Percentiles rank a stretch among this genome's conserved stretches.
phyloP scores from a whole-genome alignment of 30 jellyfish, hydroid and myxozoan genomes.

The Pseudorhiza aurosa region DNA sequence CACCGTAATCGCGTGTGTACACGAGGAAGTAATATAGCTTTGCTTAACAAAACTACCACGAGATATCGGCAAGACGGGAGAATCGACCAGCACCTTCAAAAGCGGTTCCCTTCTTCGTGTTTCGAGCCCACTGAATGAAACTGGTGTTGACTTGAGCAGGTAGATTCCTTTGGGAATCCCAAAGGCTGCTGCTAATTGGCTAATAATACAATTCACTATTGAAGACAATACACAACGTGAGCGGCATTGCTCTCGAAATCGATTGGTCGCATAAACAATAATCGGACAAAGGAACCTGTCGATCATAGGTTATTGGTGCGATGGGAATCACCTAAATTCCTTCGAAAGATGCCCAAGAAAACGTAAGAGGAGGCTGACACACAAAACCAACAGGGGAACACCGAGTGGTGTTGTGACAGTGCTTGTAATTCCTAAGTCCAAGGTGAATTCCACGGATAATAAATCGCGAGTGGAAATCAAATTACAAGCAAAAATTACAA shows the following conservation, averaged over 20 bases:
- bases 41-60: too few relatives aligned
- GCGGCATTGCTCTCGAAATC: slow-evolving; percentile 15
- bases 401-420: too few relatives aligned
- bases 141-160: slow-evolving; percentile 11
- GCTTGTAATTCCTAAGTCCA: too few relatives aligned
- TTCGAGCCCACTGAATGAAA: neutral
- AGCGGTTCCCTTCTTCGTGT: neutral
- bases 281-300: slow-evolving; percentile 4
- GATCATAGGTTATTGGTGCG: neutral
- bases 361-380: too few relatives aligned
- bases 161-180: slow-evolving; percentile 8
- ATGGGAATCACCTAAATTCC: too few relatives aligned
- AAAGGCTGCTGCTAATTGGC: slow-evolving; percentile 25
- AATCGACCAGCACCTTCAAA: too few relatives aligned
- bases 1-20: neutral
- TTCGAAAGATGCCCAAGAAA: too few relatives aligned
- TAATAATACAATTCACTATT: slow-evolving; percentile 11
- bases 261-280: slow-evolving; percentile 20
- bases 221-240: neutral
- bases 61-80: too few relatives aligned
- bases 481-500: too few relatives aligned
- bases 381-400: too few relatives aligned
- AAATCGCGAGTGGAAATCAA: too few relatives aligned
- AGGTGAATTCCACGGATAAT: too few relatives aligned
- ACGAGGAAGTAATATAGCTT: neutral